phyloP scores from a whole-genome alignment of 2,888 invertebrate species.

The Sinodicranocentrus sp. region DNA sequence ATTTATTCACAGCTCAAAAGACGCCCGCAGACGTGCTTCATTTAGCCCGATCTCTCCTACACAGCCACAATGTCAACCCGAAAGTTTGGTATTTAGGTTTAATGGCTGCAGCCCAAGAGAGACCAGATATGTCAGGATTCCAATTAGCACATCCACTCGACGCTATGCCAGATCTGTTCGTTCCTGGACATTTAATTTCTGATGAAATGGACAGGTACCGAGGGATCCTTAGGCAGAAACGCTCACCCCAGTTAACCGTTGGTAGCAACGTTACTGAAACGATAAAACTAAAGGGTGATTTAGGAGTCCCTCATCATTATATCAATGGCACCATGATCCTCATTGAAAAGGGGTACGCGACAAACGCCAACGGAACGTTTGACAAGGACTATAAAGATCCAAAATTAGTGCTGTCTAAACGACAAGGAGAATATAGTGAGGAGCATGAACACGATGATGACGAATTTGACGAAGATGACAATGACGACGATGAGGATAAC shows the following conservation, averaged over 20 bases:
- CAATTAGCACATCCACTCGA: constrained; percentile 55
- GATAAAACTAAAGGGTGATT: background rate
- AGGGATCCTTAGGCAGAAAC: background rate
- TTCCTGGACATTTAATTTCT: constrained; percentile 53
- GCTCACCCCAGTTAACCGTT: background rate
- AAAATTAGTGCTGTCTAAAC: background rate
- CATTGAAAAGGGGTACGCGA: constrained; percentile 9
- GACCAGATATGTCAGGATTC: constrained; percentile 59
- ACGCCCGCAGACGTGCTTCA: constrained; percentile 22
- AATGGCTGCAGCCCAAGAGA: constrained; percentile 23
- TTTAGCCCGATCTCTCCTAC: constrained; percentile 38
- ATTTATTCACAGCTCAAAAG: constrained; percentile 30
- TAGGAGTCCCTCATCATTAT: too few relatives aligned
- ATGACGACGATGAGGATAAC: too few relatives aligned
- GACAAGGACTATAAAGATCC: too few relatives aligned
- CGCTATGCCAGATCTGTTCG: constrained; percentile 65
- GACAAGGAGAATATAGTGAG: too few relatives aligned
- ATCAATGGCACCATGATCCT: background rate
- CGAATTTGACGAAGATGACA: too few relatives aligned
- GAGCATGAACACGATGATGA: too few relatives aligned
- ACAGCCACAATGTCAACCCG: constrained; percentile 51
- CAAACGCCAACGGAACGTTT: too few relatives aligned
- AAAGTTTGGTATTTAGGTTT: constrained; percentile 66
- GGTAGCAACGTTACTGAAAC: background rate
- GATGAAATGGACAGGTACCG: constrained; percentile 7